phyloP scores from a whole-genome alignment of 2,113 vertebrate genomes.

The Falco punctatus region DNA sequence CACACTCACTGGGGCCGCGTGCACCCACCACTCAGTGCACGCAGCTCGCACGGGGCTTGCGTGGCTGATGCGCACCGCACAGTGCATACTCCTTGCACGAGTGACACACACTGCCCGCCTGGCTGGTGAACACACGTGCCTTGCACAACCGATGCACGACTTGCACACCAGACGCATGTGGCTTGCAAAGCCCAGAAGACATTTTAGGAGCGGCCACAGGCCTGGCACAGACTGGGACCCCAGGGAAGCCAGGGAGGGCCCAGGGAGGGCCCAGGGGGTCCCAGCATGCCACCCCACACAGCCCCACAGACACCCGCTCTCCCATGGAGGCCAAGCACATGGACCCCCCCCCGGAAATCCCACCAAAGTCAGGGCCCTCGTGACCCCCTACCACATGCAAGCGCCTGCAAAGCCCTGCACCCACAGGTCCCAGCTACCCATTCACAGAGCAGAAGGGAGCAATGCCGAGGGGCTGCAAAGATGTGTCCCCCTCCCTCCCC shows the following conservation, averaged over 20 bases:
- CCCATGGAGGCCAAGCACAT: fast-evolving
- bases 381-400: not conserved
- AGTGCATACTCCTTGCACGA: not conserved
- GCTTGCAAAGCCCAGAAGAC: not conserved
- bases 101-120: too few species aligned
- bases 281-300: not conserved
- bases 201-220: not conserved
- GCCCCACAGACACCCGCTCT: too few species aligned
- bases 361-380: fast-evolving
- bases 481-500: fast-evolving
- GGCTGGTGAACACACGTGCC: too few species aligned
- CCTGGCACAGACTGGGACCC: not conserved
- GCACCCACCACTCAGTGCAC: not conserved
- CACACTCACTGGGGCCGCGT: not conserved
- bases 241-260: not conserved
- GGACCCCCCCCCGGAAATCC: not conserved
- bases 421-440: fast-evolving
- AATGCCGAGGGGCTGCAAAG: not conserved
- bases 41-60: not conserved
- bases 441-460: fast-evolving
- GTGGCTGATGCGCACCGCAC: not conserved
- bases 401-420: not conserved
- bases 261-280: not conserved
- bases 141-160: too few species aligned
- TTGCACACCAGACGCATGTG: fast-evolving